phyloP scores from a whole-genome alignment of 2,113 vertebrate genomes.

The Neomonachus schauinslandi region DNA sequence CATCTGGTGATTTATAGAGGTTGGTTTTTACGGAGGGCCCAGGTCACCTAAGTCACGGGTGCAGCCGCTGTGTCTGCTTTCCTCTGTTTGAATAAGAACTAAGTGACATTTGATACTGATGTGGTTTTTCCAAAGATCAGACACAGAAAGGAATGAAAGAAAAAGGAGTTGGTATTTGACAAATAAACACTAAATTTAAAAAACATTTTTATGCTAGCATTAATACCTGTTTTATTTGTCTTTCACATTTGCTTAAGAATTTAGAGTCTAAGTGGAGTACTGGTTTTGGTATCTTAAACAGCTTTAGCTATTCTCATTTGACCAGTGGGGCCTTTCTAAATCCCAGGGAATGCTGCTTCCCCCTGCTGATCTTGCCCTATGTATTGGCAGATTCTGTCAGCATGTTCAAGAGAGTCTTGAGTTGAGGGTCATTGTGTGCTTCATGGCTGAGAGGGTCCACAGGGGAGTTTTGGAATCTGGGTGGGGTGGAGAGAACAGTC shows the following conservation, averaged over 20 bases:
- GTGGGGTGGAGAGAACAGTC: background rate
- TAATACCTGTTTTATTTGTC: constrained; percentile 29
- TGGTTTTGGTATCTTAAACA: background rate
- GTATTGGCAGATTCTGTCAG: constrained; percentile 41
- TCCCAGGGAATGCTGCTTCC: background rate
- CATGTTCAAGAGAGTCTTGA: background rate
- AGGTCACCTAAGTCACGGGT: constrained; percentile 93
- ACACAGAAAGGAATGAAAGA: constrained; percentile 84
- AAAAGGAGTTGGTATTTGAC: constrained; percentile 81
- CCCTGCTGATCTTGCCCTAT: background rate
- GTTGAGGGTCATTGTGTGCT: background rate
- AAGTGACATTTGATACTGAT: constrained; percentile 93
- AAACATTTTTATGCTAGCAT: constrained; percentile 43
- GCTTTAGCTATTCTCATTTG: background rate
- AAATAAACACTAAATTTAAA: constrained; percentile 78
- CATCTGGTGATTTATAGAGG: constrained; percentile 93
- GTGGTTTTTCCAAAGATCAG: constrained; percentile 86
- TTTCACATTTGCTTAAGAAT: constrained; percentile 56
- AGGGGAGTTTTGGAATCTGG: background rate
- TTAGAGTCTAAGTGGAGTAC: constrained; percentile 38
- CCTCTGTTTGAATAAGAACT: constrained; percentile 94
- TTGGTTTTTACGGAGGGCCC: constrained; percentile 92
- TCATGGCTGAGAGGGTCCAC: background rate
- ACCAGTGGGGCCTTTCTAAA: background rate
- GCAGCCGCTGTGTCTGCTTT: constrained; percentile 94